Conservation (phyloP, 2,797 vertebrate genomes). For the Rhodeus uyekii region DNA sequence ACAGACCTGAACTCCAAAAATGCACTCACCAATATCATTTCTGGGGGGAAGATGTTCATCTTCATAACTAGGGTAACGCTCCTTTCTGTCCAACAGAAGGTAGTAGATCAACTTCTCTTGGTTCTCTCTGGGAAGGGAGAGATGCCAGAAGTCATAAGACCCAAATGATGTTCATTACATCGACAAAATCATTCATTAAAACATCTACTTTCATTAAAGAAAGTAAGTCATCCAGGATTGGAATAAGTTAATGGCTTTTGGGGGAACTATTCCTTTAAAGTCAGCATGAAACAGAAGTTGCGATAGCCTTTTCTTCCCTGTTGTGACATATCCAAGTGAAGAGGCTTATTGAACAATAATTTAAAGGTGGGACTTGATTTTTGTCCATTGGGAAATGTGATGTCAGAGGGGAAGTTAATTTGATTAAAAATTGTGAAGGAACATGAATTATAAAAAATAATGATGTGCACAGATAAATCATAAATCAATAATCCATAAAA, state of each 20-base stretch:
- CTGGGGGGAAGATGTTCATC: constrained; percentile 89
- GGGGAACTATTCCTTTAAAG: neutral
- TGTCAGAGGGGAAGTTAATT: no score
- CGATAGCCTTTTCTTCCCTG: neutral
- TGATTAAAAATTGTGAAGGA: no score
- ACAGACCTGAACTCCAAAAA: neutral
- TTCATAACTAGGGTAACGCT: constrained; percentile 91
- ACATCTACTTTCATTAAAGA: neutral
- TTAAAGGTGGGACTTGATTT: no score
- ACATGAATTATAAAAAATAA: neutral
- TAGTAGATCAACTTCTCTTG: constrained; percentile 97
- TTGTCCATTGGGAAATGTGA: no score
- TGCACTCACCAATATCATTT: constrained; percentile 78
- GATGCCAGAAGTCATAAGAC: constrained; percentile 1
- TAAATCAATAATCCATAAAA: neutral
- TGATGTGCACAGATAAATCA: neutral
- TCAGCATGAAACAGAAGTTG: neutral
- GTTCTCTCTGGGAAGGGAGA: constrained; percentile 79
- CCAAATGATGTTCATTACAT: neutral
- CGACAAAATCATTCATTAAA: neutral
- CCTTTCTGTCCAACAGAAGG: constrained; percentile 90
- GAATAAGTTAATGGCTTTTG: neutral
- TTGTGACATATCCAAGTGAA: neutral
- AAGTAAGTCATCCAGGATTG: neutral
- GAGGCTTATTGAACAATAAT: neutral